Percentiles rank a stretch among this genome's conserved stretches.
These are phyloP conservation scores for Synanthedon vespiformis DNA, from an alignment of 2,888 invertebrate species.

Conservation along the genomic window DNA sequence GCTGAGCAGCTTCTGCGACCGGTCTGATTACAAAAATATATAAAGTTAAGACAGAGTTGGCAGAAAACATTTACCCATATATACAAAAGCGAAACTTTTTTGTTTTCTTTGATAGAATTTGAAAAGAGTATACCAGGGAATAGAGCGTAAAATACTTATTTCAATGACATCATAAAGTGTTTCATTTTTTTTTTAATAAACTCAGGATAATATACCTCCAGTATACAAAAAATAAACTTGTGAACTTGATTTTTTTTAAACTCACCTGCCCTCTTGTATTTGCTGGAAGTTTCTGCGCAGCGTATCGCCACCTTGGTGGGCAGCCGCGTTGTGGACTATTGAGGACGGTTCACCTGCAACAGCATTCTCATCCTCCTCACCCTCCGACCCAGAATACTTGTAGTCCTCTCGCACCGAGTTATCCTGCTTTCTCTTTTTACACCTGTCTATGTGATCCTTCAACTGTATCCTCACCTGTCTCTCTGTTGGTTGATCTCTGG, in stretches of 20 bases:
- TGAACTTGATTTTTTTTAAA: background rate
- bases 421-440: conserved; percentile 94
- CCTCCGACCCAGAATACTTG: conserved; percentile 95
- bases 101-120: too few species aligned
- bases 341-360: conserved; percentile 95
- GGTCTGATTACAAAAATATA: conserved; percentile 63
- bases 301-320: conserved; percentile 88
- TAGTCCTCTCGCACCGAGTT: conserved; percentile 81
- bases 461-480: conserved; percentile 97
- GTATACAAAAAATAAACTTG: background rate
- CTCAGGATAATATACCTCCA: too few species aligned
- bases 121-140: too few species aligned
- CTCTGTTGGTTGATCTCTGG: conserved; percentile 96
- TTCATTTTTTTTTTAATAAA: too few species aligned
- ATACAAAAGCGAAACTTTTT: too few species aligned
- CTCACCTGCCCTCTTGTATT: conserved; percentile 83
- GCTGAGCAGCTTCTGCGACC: conserved; percentile 71
- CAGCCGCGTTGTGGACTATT: conserved; percentile 86
- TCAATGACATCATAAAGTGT: too few species aligned
- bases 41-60: too few species aligned
- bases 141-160: too few species aligned
- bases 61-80: too few species aligned
- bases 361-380: conserved; percentile 94
- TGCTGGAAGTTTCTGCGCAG: conserved; percentile 97
- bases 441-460: conserved; percentile 98